Conservation (phyloP, 2,888 invertebrate genomes). For the Drosophila mayaguana region DNA sequence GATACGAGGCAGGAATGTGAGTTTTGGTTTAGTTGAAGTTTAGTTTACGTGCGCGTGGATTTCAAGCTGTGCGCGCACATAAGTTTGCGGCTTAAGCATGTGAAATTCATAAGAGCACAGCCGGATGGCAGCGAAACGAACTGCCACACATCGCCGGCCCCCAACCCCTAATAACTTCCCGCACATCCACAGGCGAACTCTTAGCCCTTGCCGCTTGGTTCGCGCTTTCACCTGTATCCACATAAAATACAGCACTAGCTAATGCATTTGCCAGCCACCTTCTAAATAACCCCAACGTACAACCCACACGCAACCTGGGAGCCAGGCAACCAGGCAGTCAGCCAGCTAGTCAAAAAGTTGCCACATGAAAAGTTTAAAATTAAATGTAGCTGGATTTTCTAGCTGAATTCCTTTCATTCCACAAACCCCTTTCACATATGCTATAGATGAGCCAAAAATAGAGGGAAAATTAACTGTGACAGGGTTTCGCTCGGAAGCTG, state of each 20-base stretch:
- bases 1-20: constrained; percentile 33
- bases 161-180: background rate
- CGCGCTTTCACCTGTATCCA: constrained; percentile 16
- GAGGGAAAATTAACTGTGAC: background rate
- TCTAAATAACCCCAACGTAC: constrained; percentile 60
- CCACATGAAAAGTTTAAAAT: constrained; percentile 74
- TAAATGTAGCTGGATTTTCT: constrained; percentile 66
- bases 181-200: background rate
- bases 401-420: constrained; percentile 21
- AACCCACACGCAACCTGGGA: constrained; percentile 13
- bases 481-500: background rate
- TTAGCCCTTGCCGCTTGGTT: constrained; percentile 28
- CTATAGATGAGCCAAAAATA: background rate
- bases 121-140: constrained; percentile 40
- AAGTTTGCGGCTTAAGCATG: constrained; percentile 80
- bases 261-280: constrained; percentile 69
- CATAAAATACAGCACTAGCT: constrained; percentile 59
- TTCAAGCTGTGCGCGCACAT: constrained; percentile 81
- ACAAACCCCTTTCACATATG: background rate
- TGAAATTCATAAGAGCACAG: constrained; percentile 76
- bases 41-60: constrained; percentile 79
- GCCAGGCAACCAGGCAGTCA: constrained; percentile 7
- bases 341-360: constrained; percentile 60
- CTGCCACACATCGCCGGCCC: background rate
- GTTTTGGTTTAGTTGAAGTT: constrained; percentile 68